Conservation (phyloP, 37 sponge, comb jelly and placozoan genomes). For the Haliclona indistincta region DNA sequence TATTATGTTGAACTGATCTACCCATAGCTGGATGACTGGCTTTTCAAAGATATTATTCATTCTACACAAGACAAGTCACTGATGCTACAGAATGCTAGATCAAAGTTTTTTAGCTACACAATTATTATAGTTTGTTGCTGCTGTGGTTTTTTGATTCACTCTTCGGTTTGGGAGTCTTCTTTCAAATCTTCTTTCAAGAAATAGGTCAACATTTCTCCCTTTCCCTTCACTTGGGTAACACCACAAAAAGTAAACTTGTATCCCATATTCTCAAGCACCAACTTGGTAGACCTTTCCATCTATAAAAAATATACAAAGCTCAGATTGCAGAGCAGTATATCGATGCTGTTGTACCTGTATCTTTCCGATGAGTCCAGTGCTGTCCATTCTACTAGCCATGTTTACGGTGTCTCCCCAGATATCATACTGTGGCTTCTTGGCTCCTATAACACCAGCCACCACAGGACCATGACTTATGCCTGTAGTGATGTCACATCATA, state of each 20-base stretch:
- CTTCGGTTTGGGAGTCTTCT: no score
- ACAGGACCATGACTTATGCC: constrained; percentile 86
- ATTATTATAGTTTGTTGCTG: no score
- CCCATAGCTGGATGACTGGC: no score
- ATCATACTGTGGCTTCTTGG: constrained; percentile 89
- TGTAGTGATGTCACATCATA: constrained; percentile 8
- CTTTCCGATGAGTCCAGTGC: constrained; percentile 76
- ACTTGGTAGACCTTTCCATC: constrained; percentile 16
- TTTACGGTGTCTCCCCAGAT: constrained; percentile 98
- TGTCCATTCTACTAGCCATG: constrained; percentile 90
- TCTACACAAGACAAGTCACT: no score
- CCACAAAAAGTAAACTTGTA: constrained; percentile 63
- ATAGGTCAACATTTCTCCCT: constrained; percentile 58
- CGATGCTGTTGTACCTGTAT: no score
- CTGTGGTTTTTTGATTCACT: no score
- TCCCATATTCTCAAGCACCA: constrained; percentile 2
- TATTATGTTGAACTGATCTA: no score
- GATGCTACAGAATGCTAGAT: no score
- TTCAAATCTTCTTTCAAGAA: constrained; percentile 12
- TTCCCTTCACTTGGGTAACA: constrained; percentile 47
- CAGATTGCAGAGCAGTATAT: no score
- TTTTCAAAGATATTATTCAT: no score
- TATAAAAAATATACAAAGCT: no score
- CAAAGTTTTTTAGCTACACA: no score
- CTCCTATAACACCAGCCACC: constrained; percentile 94